Conservation (phyloP, 2,797 vertebrate genomes). For the Sebastes cheni region DNA sequence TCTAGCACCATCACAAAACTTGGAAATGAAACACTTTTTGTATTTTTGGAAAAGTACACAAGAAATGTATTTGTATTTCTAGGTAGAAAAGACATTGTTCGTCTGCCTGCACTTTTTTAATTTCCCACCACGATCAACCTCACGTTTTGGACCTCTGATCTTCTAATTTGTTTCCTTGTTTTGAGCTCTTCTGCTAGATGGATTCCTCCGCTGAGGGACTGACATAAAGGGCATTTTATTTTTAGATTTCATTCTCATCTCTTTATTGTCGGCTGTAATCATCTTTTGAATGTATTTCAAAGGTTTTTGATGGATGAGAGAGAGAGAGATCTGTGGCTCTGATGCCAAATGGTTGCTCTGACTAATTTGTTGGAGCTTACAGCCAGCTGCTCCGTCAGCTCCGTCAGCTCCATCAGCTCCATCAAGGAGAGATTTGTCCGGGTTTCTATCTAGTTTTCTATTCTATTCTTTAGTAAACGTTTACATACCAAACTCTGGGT, state of each 20-base stretch:
- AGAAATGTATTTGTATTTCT: not conserved
- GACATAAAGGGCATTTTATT: slow-evolving; percentile 7
- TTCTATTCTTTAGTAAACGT: not conserved
- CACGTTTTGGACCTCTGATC: not conserved
- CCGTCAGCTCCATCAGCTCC: slow-evolving; percentile 35
- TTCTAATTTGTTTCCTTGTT: not conserved
- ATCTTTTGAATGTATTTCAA: slow-evolving; percentile 35
- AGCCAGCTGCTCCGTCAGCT: slow-evolving; percentile 54
- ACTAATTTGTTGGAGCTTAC: slow-evolving; percentile 53
- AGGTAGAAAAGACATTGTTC: not conserved
- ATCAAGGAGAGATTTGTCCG: slow-evolving; percentile 10
- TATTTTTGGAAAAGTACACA: not conserved
- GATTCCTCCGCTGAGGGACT: not conserved
- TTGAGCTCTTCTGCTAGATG: not conserved
- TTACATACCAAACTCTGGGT: not conserved
- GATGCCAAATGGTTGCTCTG: slow-evolving; percentile 47
- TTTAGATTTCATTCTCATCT: slow-evolving; percentile 17
- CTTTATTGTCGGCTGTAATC: slow-evolving; percentile 32
- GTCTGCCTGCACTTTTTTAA: not conserved
- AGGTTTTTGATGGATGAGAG: slow-evolving; percentile 42
- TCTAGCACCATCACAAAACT: not conserved
- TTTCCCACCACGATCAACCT: not conserved
- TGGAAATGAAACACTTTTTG: not conserved
- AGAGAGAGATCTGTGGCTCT: slow-evolving; percentile 6
- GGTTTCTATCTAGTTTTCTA: not conserved